These are phyloP conservation scores for Jordanella pulchra DNA, from an alignment of 2,797 vertebrate genomes.

Conservation along the genomic window DNA sequence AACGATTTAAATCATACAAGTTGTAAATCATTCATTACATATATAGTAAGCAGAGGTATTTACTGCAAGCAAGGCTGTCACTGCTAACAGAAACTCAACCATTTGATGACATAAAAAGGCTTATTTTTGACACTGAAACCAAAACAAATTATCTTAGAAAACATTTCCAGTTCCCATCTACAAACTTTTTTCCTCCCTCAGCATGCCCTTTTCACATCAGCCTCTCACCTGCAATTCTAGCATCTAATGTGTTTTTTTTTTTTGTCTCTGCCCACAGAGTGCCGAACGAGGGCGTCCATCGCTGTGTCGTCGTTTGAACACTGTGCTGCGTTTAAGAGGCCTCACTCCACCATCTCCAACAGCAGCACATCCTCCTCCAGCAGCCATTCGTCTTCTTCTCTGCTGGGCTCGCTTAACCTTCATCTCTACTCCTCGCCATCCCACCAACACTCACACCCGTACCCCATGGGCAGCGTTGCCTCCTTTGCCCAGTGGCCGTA, in stretches of 20 bases:
- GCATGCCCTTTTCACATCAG: not conserved
- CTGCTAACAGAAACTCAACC: not conserved
- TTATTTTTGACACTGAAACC: not conserved
- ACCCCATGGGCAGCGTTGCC: conserved; percentile 60
- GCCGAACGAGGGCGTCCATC: conserved; percentile 73
- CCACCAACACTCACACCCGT: conserved; percentile 59
- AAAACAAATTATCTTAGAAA: not conserved
- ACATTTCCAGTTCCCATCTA: too few species aligned
- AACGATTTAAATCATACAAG: too few species aligned
- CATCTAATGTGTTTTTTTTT: conserved; percentile 1
- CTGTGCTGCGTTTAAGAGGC: conserved; percentile 80
- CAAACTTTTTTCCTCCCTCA: not conserved
- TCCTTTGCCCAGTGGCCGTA: conserved; percentile 81
- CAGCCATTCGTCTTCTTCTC: conserved; percentile 85
- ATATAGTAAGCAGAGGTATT: too few species aligned
- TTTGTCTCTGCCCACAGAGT: conserved; percentile 64
- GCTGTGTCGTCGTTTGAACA: conserved; percentile 79
- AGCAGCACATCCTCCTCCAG: conserved; percentile 88
- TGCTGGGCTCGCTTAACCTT: conserved; percentile 82
- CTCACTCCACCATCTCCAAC: conserved; percentile 87
- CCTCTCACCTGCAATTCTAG: not conserved
- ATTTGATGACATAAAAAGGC: too few species aligned
- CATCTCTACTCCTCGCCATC: conserved; percentile 76
- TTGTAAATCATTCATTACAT: not conserved
- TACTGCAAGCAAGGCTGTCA: too few species aligned